These are phyloP conservation scores for Drosophila lacertosa DNA, from an alignment of 1,140 invertebrate genomes.

Conservation along the genomic window DNA sequence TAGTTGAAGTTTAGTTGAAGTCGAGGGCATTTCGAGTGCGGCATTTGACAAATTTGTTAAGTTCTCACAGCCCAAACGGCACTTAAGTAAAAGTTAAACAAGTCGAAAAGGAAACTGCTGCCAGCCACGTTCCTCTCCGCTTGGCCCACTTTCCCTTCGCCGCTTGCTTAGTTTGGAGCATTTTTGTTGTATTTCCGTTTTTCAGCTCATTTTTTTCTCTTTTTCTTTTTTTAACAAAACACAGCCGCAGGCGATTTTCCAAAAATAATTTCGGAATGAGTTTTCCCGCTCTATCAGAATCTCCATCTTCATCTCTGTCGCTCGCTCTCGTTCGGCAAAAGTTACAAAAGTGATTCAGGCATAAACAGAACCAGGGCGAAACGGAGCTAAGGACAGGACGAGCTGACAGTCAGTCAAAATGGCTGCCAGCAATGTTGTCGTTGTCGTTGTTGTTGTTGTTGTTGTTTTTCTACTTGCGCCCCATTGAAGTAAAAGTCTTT, in stretches of 20 bases:
- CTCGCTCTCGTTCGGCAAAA: constrained; percentile 41
- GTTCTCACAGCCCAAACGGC: constrained; percentile 33
- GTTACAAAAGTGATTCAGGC: constrained; percentile 78
- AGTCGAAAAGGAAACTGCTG: constrained; percentile 56
- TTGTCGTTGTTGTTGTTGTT: constrained; percentile 34
- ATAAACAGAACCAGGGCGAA: constrained; percentile 50
- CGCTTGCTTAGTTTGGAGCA: background rate
- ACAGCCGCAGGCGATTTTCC: constrained; percentile 74
- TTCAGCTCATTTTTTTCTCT: constrained; percentile 75
- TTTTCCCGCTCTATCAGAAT: constrained; percentile 45
- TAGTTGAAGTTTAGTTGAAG: background rate
- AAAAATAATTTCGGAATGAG: constrained; percentile 78
- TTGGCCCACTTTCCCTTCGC: background rate
- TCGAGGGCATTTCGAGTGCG: constrained; percentile 14
- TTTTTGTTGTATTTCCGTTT: constrained; percentile 74
- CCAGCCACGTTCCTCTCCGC: background rate
- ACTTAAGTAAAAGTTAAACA: constrained; percentile 78
- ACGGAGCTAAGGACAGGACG: constrained; percentile 1
- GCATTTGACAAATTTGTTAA: background rate
- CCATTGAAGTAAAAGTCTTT: constrained; percentile 67
- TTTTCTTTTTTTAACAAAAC: constrained; percentile 78
- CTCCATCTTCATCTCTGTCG: background rate
- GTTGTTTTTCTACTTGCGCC: constrained; percentile 37
- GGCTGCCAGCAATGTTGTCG: constrained; percentile 54
- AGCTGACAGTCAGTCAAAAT: constrained; percentile 68